Evolutionary conservation across 64 coral and sea anemone genomes (phyloP).

Genomic region (Exaiptasia diaphana): DNA sequence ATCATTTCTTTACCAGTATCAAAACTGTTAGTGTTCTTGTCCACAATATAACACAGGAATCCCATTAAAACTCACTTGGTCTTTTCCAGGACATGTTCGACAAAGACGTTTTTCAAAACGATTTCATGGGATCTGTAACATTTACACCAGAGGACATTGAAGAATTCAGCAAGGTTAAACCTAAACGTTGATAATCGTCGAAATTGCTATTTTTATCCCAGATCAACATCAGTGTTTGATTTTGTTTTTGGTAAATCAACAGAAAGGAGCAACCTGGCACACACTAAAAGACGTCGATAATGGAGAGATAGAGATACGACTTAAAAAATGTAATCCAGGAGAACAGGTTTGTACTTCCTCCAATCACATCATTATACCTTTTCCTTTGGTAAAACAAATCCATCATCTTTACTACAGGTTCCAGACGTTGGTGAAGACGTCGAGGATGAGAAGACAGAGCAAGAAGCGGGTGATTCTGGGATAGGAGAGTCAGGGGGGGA

Average conservation of each 20-base stretch:
- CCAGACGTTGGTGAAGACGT: slow-evolving; percentile 12
- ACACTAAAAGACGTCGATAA: slow-evolving; percentile 73
- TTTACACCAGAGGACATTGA: slow-evolving; percentile 59
- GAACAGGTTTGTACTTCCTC: slow-evolving; percentile 67
- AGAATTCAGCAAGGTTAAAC: slow-evolving; percentile 67
- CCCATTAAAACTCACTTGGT: too few species aligned
- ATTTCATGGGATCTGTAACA: slow-evolving; percentile 75
- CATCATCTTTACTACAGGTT: background rate
- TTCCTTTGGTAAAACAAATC: background rate
- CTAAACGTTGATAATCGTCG: background rate
- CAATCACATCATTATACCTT: too few species aligned
- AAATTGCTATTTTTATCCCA: background rate
- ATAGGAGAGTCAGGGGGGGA: slow-evolving; percentile 34
- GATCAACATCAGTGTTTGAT: too few species aligned
- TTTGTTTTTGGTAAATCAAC: too few species aligned
- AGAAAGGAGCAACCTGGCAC: slow-evolving; percentile 70
- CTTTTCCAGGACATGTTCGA: slow-evolving; percentile 70
- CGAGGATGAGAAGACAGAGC: background rate
- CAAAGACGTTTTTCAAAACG: slow-evolving; percentile 94
- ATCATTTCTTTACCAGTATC: background rate
- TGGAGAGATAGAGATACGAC: slow-evolving; percentile 68
- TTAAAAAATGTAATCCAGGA: slow-evolving; percentile 60
- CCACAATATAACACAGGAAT: too few species aligned
- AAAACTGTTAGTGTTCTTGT: too few species aligned
- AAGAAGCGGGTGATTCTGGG: slow-evolving; percentile 37